Evolutionary conservation across 2,888 invertebrate genomes (phyloP).

Genomic region (Tinea pellionella): DNA sequence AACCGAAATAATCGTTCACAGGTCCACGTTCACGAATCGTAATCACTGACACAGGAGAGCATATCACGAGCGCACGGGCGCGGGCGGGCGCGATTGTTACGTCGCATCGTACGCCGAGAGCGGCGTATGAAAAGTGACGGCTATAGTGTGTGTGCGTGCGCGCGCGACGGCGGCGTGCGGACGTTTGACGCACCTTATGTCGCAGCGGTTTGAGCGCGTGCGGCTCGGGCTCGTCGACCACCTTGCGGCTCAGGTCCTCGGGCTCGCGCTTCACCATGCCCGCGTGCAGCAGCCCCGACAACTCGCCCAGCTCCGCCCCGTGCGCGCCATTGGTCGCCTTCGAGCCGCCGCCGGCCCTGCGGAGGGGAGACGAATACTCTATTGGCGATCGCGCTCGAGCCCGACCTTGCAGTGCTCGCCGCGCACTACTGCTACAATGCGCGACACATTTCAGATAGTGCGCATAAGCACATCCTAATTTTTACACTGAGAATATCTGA

Average conservation of each 20-base stretch:
- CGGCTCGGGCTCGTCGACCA: slow-evolving; percentile 71
- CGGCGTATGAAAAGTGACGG: slow-evolving; percentile 67
- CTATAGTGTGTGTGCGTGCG: slow-evolving; percentile 69
- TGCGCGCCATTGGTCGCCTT: slow-evolving; percentile 76
- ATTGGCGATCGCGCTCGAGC: neutral
- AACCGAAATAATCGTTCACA: slow-evolving; percentile 50
- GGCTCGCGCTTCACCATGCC: slow-evolving; percentile 84
- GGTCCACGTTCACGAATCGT: slow-evolving; percentile 36
- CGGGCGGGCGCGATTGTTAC: slow-evolving; percentile 72
- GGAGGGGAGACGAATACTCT: slow-evolving; percentile 66
- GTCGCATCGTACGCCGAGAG: slow-evolving; percentile 70
- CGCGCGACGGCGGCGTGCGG: slow-evolving; percentile 65
- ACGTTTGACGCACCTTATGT: slow-evolving; percentile 74
- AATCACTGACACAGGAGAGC: slow-evolving; percentile 31
- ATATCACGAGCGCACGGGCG: slow-evolving; percentile 52
- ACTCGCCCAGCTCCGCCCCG: slow-evolving; percentile 75
- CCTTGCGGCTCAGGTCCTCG: slow-evolving; percentile 82
- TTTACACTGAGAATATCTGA: neutral
- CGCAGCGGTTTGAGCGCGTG: slow-evolving; percentile 72
- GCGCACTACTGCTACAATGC: slow-evolving; percentile 1
- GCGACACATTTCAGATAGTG: neutral
- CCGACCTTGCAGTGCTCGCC: neutral
- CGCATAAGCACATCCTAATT: neutral
- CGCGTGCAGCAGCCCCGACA: slow-evolving; percentile 72
- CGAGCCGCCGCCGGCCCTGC: slow-evolving; percentile 71